These are phyloP conservation scores for Excalfactoria chinensis DNA, from an alignment of 2,113 vertebrate species.

Conservation along the genomic window DNA sequence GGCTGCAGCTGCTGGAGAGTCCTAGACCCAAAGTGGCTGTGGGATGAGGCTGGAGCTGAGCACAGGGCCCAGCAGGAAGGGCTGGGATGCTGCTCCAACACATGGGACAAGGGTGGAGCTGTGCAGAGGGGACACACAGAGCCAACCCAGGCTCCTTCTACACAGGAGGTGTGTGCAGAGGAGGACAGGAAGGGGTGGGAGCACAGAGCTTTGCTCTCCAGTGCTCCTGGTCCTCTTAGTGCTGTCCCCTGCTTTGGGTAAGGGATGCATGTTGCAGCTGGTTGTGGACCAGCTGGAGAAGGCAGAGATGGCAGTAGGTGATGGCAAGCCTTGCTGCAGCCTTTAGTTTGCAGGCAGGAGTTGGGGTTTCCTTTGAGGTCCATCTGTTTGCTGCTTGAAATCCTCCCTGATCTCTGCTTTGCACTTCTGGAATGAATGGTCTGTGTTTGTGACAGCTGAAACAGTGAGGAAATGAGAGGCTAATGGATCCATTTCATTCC, in stretches of 20 bases:
- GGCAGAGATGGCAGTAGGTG: neutral
- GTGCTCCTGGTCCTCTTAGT: neutral
- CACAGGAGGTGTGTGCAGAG: neutral
- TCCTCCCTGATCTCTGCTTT: neutral
- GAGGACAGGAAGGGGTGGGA: neutral
- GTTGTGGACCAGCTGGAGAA: neutral
- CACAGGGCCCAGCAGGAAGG: neutral
- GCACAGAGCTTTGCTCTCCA: neutral
- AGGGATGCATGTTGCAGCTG: rapidly evolving
- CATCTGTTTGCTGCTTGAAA: neutral
- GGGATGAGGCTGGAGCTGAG: neutral
- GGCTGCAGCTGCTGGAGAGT: neutral
- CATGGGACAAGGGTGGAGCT: neutral
- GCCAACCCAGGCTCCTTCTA: neutral
- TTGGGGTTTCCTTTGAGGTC: neutral
- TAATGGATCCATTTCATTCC: neutral
- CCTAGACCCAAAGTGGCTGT: neutral
- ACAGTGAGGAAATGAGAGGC: neutral
- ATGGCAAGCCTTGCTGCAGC: neutral
- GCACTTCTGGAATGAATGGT: neutral
- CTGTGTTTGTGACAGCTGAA: neutral
- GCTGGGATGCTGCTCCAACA: neutral
- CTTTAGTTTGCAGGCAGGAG: neutral
- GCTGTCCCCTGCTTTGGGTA: neutral
- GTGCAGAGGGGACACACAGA: neutral